phyloP scores from a whole-genome alignment of 2,113 vertebrate genomes.

The Muntiacus muntjak region DNA sequence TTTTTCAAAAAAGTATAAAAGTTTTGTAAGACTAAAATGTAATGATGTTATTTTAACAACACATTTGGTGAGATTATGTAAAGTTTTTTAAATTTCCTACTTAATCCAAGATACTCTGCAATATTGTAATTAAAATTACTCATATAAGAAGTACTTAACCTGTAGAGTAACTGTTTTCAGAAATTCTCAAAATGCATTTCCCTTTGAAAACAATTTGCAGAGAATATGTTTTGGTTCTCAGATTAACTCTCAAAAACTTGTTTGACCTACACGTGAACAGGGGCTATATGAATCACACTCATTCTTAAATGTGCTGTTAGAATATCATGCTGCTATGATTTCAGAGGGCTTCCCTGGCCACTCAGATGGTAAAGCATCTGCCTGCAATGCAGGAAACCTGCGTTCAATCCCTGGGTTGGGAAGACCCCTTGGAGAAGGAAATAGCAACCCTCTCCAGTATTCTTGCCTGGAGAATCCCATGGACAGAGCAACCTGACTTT shows the following conservation, averaged over 20 bases:
- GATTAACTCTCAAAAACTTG: not conserved
- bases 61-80: not conserved
- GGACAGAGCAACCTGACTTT: not conserved
- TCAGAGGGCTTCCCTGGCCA: not conserved
- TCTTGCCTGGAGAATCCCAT: not conserved
- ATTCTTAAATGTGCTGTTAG: not conserved
- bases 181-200: not conserved
- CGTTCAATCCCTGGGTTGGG: not conserved
- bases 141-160: not conserved
- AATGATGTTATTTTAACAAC: conserved; percentile 9
- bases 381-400: not conserved
- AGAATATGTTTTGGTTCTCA: not conserved
- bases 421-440: not conserved
- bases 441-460: not conserved
- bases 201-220: not conserved
- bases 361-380: not conserved
- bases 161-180: not conserved
- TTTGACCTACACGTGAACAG: not conserved
- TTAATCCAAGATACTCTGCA: not conserved
- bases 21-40: not conserved
- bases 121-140: not conserved
- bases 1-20: not conserved
- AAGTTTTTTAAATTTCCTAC: not conserved
- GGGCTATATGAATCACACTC: not conserved
- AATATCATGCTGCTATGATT: not conserved